Percentiles rank a stretch among this genome's conserved stretches.
phyloP scores from a whole-genome alignment of 1,140 invertebrate genomes.

The Heliconius congener region DNA sequence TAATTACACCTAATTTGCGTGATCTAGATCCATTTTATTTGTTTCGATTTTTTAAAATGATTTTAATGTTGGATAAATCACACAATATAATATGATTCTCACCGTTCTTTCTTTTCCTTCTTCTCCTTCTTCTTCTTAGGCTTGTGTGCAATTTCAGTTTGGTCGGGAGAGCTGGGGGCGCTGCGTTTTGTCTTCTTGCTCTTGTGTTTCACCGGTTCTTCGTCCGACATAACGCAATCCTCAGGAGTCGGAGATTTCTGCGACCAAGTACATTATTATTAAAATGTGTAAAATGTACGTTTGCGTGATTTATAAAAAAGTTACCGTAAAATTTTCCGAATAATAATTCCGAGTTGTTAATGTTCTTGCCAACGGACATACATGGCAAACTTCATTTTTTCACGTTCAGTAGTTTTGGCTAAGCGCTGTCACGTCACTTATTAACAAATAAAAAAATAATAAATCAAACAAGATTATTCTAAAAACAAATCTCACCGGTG shows the following conservation, averaged over 20 bases:
- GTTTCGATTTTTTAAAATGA: neutral
- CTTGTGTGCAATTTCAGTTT: slow-evolving; percentile 60
- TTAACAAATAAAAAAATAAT: neutral
- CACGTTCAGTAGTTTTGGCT: too few species aligned
- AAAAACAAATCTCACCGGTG: slow-evolving; percentile 36
- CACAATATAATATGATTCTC: neutral
- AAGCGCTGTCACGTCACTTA: too few species aligned
- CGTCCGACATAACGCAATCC: slow-evolving; percentile 64
- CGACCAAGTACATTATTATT: neutral
- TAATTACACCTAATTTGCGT: too few species aligned
- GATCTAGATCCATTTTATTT: neutral
- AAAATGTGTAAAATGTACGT: neutral
- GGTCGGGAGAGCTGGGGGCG: slow-evolving; percentile 63
- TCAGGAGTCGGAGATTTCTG: slow-evolving; percentile 68
- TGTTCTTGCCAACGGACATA: too few species aligned
- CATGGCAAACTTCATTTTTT: too few species aligned
- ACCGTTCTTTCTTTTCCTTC: slow-evolving; percentile 81
- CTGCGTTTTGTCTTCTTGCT: slow-evolving; percentile 79
- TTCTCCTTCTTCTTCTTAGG: slow-evolving; percentile 85
- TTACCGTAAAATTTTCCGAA: too few species aligned
- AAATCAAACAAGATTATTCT: neutral
- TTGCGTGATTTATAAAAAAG: neutral
- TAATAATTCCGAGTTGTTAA: too few species aligned
- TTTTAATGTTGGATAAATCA: neutral
- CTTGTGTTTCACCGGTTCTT: slow-evolving; percentile 52